Evolutionary conservation across 2,797 vertebrate species (phyloP), one percentile per base, ranked within the genome.

Genomic region (Sebastes matsubarae): DNA sequence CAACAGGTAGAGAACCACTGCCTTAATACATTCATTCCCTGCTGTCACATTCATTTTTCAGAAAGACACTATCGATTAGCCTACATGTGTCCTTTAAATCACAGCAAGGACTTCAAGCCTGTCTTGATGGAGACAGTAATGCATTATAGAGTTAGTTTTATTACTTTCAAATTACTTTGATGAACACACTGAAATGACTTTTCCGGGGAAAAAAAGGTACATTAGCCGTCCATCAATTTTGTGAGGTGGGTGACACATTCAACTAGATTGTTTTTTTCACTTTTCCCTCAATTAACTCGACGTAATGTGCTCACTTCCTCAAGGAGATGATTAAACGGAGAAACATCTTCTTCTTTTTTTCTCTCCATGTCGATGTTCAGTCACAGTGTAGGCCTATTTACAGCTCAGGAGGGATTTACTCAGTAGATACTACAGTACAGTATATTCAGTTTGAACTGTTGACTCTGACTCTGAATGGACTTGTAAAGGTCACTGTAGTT

Each of bases 161-260:
- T 91, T 84, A 89, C 87, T 84, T 86, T 80, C 1, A 8, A 91
- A 90, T 93, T 87, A 88, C 88, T 88, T 88, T 89, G 87, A 92
- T 89, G 85, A 90, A 87, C 88, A 68, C 80, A 57, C 54, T 29
- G n/a, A 82, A 89, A 91, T 70, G 75, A 81, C 83, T 92, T 80
- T 80, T 74, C 63, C 1, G 38, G 2, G 22, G 6, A 4, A 54
- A 87, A 81, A 80, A 84, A 79, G 74, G 77, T 81, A 50, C 83
- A 77, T 88, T 82, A 88, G 84, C 87, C 75, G 72, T 92, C 88
- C 88, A 86, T 93, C 92, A 94, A 68, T 84, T 90, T 81, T 84
- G 86, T 59, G 82, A 87, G 82, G 77, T 86, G 63, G 72, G 42
- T 87, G 84, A 88, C 88, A 86, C 60, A 30, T 86, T 83, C 22